Evolutionary conservation across 2,888 invertebrate species (phyloP), one percentile per base, ranked within the genome.

Genomic region (Oscheius sp.): DNA sequence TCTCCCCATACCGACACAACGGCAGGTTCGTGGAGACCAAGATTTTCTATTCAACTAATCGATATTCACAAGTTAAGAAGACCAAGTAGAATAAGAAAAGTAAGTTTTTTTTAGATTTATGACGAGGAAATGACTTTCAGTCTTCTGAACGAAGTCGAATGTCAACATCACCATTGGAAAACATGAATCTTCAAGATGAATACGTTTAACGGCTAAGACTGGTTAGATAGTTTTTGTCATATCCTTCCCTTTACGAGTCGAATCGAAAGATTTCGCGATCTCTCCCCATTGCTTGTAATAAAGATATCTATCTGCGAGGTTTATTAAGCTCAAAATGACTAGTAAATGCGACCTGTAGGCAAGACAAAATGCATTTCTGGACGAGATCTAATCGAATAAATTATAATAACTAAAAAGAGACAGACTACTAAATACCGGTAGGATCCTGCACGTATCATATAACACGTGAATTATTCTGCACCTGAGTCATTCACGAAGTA

Each of bases 21-120:
- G 14, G 50, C 50, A 20, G n/a, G 49, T 4, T 28, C 45, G 1
- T 54, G 63, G 62, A 30, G 71, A 47, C 68, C 72, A 33, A 22
- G 73, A 12, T 73, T 73, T 44, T 73, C 73, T 12, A 61, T 73
- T 4, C 70, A 71, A 28, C 56, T 73, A 2, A 67, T 73, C 26
- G 73, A 71, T 47, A 68, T 73, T 14, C 64, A 71, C 63, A 73
- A 71, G 33, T 30, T 74, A 1, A 57, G 71, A 3, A 32, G 64
- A 14, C 47, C 66, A 9, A 62, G 68, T 47, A 41, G 62, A 28
- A 24, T 36, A 14, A 50, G 62, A 68, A 50, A 62, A 36, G 68
- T 62, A 28, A 30, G 8, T 9, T 14, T 2, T 14, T 26, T 33
- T 2, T 54, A 14, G 22, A 2, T 38, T 6, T 20, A 9, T 22